These are phyloP conservation scores for Clarias batrachus DNA, from an alignment of 2,113 vertebrate species.

Conservation along the genomic window DNA sequence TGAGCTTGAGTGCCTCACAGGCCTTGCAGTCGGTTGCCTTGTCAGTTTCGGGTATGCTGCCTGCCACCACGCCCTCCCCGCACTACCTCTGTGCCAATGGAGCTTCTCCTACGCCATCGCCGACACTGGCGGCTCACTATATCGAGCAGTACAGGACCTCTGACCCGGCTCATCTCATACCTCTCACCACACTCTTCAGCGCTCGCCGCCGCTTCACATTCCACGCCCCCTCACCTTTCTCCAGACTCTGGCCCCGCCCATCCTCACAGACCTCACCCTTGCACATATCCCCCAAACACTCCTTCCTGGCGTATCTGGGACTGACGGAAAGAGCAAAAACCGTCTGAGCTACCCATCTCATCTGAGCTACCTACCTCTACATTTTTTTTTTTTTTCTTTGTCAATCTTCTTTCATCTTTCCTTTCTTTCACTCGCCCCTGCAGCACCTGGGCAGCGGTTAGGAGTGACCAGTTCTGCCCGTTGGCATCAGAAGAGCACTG, in stretches of 20 bases:
- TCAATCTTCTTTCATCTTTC: not conserved
- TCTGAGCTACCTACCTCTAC: slow-evolving; percentile 34
- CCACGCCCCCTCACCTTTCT: slow-evolving; percentile 65
- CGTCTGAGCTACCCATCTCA: slow-evolving; percentile 78
- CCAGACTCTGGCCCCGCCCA: slow-evolving; percentile 45
- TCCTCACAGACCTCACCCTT: slow-evolving; percentile 72
- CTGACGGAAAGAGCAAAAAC: slow-evolving; percentile 92
- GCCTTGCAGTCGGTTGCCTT: slow-evolving; percentile 93
- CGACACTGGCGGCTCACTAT: slow-evolving; percentile 60
- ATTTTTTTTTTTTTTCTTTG: slow-evolving; percentile 36
- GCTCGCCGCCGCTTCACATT: slow-evolving; percentile 88
- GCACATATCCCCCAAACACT: slow-evolving; percentile 91
- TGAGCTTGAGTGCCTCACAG: slow-evolving; percentile 92
- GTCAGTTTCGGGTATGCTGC: slow-evolving; percentile 79
- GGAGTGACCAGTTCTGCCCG: slow-evolving; percentile 67
- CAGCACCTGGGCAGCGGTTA: slow-evolving; percentile 57
- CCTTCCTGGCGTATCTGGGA: slow-evolving; percentile 97
- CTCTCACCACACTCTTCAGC: slow-evolving; percentile 94
- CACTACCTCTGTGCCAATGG: slow-evolving; percentile 74
- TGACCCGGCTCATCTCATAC: slow-evolving; percentile 92
- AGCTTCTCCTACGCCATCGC: slow-evolving; percentile 68
- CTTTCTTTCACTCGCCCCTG: slow-evolving; percentile 39
- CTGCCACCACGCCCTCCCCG: slow-evolving; percentile 55
- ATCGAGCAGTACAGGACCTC: slow-evolving; percentile 91
- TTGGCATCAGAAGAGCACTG: slow-evolving; percentile 68